Base-by-base conservation (phyloP, 1,140 invertebrate species). In the Telenomus remus region DNA sequence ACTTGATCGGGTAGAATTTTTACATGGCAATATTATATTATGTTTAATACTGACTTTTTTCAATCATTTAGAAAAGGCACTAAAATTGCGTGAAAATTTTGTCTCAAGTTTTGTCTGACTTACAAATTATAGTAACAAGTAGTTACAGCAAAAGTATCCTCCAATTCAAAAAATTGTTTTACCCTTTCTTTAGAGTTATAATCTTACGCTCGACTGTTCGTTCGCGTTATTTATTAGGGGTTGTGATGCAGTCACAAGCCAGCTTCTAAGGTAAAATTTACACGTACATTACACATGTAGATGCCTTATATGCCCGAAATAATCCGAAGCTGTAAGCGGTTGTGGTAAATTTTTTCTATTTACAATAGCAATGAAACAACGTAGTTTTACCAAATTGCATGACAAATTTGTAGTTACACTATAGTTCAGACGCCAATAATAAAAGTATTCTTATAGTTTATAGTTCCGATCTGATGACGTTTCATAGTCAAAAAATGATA, bases 11-110 rank as follows among this genome's bases (percentile, higher is more conserved):
- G 1, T 27, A 27, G 19, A 27, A 27, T 27, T 27, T 27, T 27
- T 27, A 27, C 19, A 27, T 1, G 19, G 19, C 6, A 27, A 27
- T 6, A 27, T 27, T 27, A 3, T 27, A 27, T 1, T 27, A 27
- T 6, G 6, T 27, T 27, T 6, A 27, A 27, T 27, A 27, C 19
- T 27, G 19, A 27, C 19, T 6, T 27, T 27, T 27, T 27, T 27
- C 19, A 27, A 3, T 27, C 9, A 4, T 39, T 39, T 39, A 35
- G 50, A 70, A 61, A 70, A 70, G 65, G 55, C 50, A 60, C 34
- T 60, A 70, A 70, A 56, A 70, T 53, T 19, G 64, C 46, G 54
- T 51, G 19, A 59, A 39, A 70, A 70, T 59, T 53, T 60, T 27
- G 43, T 34, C 55, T 42, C 15, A 16, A 49, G 35, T 55, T 49